A percentile compares a stretch with the other conserved stretches of the same genome.
Evolutionary conservation across 2,888 invertebrate species (phyloP).

Genomic region (Eupithecia subumbrata): DNA sequence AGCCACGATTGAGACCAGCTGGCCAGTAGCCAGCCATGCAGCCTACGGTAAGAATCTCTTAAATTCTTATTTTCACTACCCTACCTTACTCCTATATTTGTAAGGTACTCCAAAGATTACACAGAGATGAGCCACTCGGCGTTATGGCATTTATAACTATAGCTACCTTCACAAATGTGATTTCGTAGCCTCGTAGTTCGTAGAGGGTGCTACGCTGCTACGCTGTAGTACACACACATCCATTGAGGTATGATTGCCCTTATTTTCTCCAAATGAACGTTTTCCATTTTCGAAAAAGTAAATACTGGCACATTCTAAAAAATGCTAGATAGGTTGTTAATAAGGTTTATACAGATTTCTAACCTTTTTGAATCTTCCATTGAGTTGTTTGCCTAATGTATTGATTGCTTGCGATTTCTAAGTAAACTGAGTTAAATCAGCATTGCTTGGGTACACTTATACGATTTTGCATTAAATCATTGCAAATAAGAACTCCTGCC

Average conservation of each 20-base stretch:
- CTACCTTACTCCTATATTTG: neutral
- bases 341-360: neutral
- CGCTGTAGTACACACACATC: slow-evolving; percentile 20
- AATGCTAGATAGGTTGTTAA: neutral
- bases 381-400: neutral
- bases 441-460: neutral
- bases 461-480: neutral
- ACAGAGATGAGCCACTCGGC: neutral
- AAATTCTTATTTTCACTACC: neutral
- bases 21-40: slow-evolving; percentile 77
- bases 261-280: neutral
- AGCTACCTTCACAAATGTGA: slow-evolving; percentile 10
- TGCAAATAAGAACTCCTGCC: too few relatives aligned
- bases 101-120: neutral
- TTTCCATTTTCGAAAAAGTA: neutral
- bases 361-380: neutral
- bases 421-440: too few relatives aligned
- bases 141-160: neutral
- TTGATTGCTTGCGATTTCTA: too few relatives aligned
- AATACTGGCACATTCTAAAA: neutral
- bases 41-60: slow-evolving; percentile 68
- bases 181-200: slow-evolving; percentile 28
- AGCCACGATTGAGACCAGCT: slow-evolving; percentile 77
- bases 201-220: slow-evolving; percentile 25
- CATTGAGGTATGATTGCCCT: neutral